Evolutionary conservation across 2,113 vertebrate genomes (phyloP), one percentile per base, ranked within the genome.

Genomic region (Muscicapa adusta): DNA sequence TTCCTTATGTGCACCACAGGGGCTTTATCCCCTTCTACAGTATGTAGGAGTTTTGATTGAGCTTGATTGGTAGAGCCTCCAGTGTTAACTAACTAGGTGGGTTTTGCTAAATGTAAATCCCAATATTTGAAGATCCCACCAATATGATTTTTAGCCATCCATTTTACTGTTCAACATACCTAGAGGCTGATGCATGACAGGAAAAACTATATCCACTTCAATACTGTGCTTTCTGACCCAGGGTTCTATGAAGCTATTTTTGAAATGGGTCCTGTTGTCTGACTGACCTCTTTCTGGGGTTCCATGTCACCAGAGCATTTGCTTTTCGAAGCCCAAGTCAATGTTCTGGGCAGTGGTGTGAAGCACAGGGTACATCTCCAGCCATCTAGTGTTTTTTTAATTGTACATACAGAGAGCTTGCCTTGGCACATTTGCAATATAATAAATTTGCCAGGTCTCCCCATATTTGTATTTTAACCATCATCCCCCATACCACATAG

Each of bases 11-110:
- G 23, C 14, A 68, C 7, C 9, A 12, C 2, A 6, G 29, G 11
- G 18, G 3, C 53, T 40, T 40, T 50, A 26, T 40, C 5, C 18
- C 18, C 5, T 58, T 48, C 29, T n/a, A 18, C 24, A 40, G 18
- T 18, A 40, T 31, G 12, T 48, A 14, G 29, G 24, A 20, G 5
- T 58, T 68, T 58, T 58, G 43, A 40, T 11, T 58, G 29, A 40
- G 11, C 23, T 58, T 0, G 0, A 9, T 0, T n/a, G 18, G 12
- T n/a, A 25, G 15, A 81, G 43, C 14, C n/a, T 48, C 18, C 11
- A 6, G 9, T 42, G 12, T 58, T 50, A 58, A 22, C 7, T 28
- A 81, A 68, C 24, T 1, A 58, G 5, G 17, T 57, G 29, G 4
- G 2, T 40, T 67, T 28, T 28, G 14, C 29, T 68, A n/a, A 68